Evolutionary conservation across 2,888 invertebrate genomes (phyloP).

Genomic region (Bruchidius siliquastri): DNA sequence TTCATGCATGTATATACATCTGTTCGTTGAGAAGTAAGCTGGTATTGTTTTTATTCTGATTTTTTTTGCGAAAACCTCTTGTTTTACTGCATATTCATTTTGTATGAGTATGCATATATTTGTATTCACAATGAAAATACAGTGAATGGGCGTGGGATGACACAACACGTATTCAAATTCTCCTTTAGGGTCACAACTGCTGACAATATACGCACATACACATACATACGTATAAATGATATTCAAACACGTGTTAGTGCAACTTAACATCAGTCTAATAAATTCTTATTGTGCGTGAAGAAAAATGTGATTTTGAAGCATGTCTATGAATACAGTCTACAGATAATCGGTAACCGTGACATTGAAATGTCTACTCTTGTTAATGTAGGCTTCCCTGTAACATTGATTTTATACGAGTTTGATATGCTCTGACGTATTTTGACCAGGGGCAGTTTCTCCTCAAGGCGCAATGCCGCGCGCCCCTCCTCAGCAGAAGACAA

Average conservation of each 20-base stretch:
- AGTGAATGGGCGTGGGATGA: background rate
- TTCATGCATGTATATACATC: too few relatives aligned
- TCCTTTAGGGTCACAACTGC: background rate
- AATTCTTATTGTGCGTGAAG: background rate
- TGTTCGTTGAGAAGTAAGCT: too few relatives aligned
- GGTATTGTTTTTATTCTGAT: too few relatives aligned
- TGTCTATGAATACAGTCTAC: background rate
- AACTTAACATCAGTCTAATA: background rate
- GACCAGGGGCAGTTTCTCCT: too few relatives aligned
- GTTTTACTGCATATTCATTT: background rate
- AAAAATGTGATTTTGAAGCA: background rate
- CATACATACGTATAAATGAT: background rate
- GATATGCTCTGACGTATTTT: background rate
- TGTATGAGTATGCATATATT: background rate
- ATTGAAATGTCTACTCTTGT: background rate
- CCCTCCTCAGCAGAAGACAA: too few relatives aligned
- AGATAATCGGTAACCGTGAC: background rate
- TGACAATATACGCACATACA: background rate
- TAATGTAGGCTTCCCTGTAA: background rate
- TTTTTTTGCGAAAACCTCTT: background rate
- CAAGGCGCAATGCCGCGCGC: too few relatives aligned
- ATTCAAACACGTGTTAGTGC: background rate
- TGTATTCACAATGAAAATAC: background rate
- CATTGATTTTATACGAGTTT: background rate
- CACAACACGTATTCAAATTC: background rate